These are phyloP conservation scores for Zaprionus africanus DNA, from an alignment of 1,140 invertebrate species.

Conservation along the genomic window DNA sequence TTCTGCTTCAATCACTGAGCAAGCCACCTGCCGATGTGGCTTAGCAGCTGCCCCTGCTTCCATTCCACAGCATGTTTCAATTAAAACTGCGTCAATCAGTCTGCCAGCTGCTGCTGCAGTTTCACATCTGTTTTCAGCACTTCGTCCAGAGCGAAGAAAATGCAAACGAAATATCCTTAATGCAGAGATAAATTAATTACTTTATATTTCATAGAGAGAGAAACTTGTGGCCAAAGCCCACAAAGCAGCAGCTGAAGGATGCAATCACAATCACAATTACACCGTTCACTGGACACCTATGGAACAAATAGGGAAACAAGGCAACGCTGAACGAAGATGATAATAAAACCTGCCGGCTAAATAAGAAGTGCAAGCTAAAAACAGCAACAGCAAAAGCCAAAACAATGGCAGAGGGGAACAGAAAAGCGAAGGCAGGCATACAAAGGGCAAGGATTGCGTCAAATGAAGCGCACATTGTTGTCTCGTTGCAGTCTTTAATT, in stretches of 20 bases:
- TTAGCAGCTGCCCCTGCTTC: neutral
- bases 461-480: constrained; percentile 66
- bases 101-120: neutral
- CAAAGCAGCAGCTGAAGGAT: neutral
- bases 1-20: constrained; percentile 8
- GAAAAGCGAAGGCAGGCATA: constrained; percentile 37
- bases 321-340: constrained; percentile 34
- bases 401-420: neutral
- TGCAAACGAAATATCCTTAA: neutral
- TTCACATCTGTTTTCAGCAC: constrained; percentile 3
- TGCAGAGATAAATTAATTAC: constrained; percentile 5
- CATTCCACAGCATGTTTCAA: constrained; percentile 24
- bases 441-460: constrained; percentile 65
- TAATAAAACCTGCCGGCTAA: constrained; percentile 63
- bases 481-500: constrained; percentile 39
- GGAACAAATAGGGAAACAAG: constrained; percentile 54
- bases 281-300: constrained; percentile 47
- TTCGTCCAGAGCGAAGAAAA: neutral
- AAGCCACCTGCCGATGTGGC: neutral
- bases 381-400: neutral
- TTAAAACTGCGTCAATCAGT: constrained; percentile 44
- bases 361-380: constrained; percentile 64
- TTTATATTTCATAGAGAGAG: neutral
- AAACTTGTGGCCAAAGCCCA: no score
- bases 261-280: constrained; percentile 50